phyloP scores from a whole-genome alignment of 2,113 vertebrate genomes.

The Bungarus multicinctus region DNA sequence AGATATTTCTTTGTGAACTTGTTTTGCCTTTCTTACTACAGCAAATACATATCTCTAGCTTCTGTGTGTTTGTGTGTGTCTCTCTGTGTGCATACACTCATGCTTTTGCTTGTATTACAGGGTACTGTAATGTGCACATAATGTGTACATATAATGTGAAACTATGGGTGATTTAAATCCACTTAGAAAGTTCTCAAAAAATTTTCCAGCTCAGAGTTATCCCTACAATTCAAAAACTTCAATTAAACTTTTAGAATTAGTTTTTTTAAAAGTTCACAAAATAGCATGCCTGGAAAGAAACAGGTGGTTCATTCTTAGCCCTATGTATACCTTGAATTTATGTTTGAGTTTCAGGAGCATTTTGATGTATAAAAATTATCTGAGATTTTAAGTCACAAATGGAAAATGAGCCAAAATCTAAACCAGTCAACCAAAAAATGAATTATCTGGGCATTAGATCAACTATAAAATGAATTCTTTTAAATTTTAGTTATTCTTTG shows the following conservation, averaged over 20 bases:
- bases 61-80: background rate
- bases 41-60: background rate
- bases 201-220: background rate
- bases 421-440: background rate
- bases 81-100: background rate
- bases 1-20: background rate
- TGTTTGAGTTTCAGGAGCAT: background rate
- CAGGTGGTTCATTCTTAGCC: background rate
- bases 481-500: constrained; percentile 32
- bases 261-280: background rate
- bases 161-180: background rate
- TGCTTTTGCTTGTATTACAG: background rate
- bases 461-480: background rate
- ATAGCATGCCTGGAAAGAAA: background rate
- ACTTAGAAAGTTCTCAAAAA: background rate
- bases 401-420: background rate
- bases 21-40: background rate
- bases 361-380: background rate
- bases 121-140: background rate
- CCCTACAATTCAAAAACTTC: background rate
- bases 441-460: background rate
- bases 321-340: background rate
- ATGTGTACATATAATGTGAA: no score
- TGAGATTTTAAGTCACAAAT: background rate
- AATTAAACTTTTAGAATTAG: background rate